Evolutionary conservation across 2,888 invertebrate species (phyloP), one percentile per base, ranked within the genome.

Genomic region (Globia sparganii): DNA sequence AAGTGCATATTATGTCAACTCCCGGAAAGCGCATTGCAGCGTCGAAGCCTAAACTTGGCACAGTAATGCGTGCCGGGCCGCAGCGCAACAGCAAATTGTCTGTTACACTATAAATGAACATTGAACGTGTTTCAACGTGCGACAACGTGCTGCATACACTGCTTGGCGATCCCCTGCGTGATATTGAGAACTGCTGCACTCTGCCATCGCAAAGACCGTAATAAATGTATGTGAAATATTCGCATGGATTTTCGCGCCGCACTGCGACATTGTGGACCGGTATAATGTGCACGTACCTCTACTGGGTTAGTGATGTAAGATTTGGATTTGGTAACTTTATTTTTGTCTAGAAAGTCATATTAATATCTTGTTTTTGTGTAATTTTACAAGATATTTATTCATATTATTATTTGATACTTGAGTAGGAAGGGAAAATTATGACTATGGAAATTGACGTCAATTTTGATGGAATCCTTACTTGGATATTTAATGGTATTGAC

Each of bases 1-100:
- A 70, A 76, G 81, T 65, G 69, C 61, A 72, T 70, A 72, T 67
- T 81, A 64, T 76, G 66, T 75, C 69, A 81, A 66, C 46, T 46
- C 34, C 25, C 37, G n/a, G 34, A 69, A 43, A 81, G 78, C 78
- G 83, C 86, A 78, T 70, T 75, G 74, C 86, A 82, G 86, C 62
- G 25, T n/a, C 28, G 64, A 82, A 75, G 67, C 25, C 58, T 43
- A 72, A 86, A 82, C 72, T 82, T 83, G 85, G 78, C 83, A 86
- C 78, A 31, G 58, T 75, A 53, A 65, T 72, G 78, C 72, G 72
- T 75, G 56, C 59, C 28, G 34, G 34, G 40, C 62, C 37, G 31
- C 58, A 69, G 56, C 18, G 65, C 49, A 34, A 58, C 65, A 37
- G 69, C 62, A 78, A 74, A 77, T 75, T 81, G 58, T 72, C 62